These are phyloP conservation scores for Glyptemys insculpta DNA, from an alignment of 2,797 vertebrate species.

Conservation along the genomic window DNA sequence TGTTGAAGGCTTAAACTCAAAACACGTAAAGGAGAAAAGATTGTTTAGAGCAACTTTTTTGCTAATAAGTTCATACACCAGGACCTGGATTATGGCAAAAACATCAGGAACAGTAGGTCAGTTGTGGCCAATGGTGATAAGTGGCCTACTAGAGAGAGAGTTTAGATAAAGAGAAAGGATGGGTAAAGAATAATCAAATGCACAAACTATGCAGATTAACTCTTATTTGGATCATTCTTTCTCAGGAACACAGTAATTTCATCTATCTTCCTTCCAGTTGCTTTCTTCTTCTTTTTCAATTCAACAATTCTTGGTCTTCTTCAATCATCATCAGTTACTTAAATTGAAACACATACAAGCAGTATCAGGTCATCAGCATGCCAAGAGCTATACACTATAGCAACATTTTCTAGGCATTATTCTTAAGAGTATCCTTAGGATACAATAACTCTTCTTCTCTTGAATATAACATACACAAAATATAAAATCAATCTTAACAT, in stretches of 20 bases:
- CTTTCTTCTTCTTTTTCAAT: background rate
- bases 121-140: background rate
- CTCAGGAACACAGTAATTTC: background rate
- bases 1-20: background rate
- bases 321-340: background rate
- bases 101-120: background rate
- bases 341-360: slow-evolving; percentile 21
- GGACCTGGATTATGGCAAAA: background rate
- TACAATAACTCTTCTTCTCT: slow-evolving; percentile 36
- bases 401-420: slow-evolving; percentile 53
- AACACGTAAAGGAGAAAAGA: background rate
- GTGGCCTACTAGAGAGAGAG: background rate
- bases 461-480: slow-evolving; percentile 39
- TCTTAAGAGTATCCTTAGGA: slow-evolving; percentile 33
- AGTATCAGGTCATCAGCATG: background rate
- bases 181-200: background rate
- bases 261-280: background rate
- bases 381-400: slow-evolving; percentile 13
- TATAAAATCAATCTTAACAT: slow-evolving; percentile 53
- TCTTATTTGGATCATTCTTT: background rate
- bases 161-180: background rate
- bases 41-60: background rate
- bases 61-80: background rate
- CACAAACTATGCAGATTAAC: background rate
- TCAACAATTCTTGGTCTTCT: background rate